Conservation (phyloP, 92 coral and sea anemone genomes). For the Actinernus sp. region DNA sequence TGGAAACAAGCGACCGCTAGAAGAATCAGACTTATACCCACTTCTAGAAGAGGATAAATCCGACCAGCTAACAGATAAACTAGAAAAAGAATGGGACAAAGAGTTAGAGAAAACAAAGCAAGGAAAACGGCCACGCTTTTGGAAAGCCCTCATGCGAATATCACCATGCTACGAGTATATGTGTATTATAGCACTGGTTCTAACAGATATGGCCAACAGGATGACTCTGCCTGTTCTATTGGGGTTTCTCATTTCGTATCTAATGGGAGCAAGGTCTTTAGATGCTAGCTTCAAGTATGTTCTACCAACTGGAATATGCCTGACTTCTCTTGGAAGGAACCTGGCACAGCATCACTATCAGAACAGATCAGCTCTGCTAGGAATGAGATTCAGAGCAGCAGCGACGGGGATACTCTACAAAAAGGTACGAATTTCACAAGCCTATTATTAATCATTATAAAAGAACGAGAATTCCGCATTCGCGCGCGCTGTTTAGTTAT, state of each 20-base stretch:
- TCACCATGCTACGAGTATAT: constrained; percentile 79
- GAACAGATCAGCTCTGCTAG: constrained; percentile 81
- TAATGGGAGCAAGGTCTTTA: constrained; percentile 79
- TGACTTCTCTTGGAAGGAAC: constrained; percentile 84
- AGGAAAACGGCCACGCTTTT: constrained; percentile 81
- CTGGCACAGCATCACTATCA: constrained; percentile 91
- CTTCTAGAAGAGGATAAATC: constrained; percentile 86
- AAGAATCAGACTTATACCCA: constrained; percentile 83
- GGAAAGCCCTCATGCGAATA: constrained; percentile 92
- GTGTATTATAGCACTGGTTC: constrained; percentile 67
- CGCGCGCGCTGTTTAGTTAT: too few relatives aligned
- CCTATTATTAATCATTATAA: too few relatives aligned
- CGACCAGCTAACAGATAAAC: constrained; percentile 67
- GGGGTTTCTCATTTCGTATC: constrained; percentile 84
- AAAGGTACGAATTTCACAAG: too few relatives aligned
- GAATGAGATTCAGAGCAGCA: constrained; percentile 89
- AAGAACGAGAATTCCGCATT: too few relatives aligned
- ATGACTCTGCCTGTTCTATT: constrained; percentile 86
- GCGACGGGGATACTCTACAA: constrained; percentile 83
- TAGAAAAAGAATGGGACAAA: constrained; percentile 80
- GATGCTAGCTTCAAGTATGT: constrained; percentile 78
- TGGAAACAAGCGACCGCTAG: constrained; percentile 85
- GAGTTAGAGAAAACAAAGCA: constrained; percentile 67
- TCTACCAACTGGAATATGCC: constrained; percentile 83
- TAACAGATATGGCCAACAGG: constrained; percentile 91